phyloP scores from a whole-genome alignment of 2,113 vertebrate genomes.

The Cnemophilus loriae region DNA sequence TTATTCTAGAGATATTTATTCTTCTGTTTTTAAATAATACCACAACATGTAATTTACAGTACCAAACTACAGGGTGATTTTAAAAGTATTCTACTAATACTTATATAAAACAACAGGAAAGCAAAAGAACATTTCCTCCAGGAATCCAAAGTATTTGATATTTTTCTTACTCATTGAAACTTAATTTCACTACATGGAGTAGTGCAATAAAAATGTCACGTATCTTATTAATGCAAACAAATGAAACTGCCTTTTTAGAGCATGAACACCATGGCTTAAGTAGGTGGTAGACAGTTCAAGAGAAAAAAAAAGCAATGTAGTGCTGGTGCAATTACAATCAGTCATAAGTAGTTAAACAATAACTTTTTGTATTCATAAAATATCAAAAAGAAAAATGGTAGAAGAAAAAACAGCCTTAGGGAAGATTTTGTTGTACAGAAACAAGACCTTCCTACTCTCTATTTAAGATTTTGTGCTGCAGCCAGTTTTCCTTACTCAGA shows the following conservation, averaged over 20 bases:
- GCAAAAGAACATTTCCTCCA: slow-evolving; percentile 53
- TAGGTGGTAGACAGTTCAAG: slow-evolving; percentile 61
- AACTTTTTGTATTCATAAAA: slow-evolving; percentile 53
- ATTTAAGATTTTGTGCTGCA: neutral
- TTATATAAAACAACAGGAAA: slow-evolving; percentile 48
- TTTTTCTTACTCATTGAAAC: slow-evolving; percentile 59
- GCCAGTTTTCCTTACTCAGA: neutral
- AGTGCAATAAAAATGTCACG: slow-evolving; percentile 65
- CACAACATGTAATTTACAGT: neutral
- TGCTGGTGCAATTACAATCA: slow-evolving; percentile 55
- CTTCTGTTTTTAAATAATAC: slow-evolving; percentile 2
- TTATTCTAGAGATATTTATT: neutral
- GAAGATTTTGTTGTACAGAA: slow-evolving; percentile 40
- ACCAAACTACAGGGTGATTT: slow-evolving; percentile 15
- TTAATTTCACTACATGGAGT: slow-evolving; percentile 62
- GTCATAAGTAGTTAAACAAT: slow-evolving; percentile 56
- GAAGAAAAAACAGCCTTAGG: slow-evolving; percentile 25
- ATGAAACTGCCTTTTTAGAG: slow-evolving; percentile 62
- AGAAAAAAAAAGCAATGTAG: slow-evolving; percentile 56
- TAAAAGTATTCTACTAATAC: slow-evolving; percentile 9
- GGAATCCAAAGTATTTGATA: slow-evolving; percentile 52
- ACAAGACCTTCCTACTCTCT: neutral
- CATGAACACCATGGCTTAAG: slow-evolving; percentile 41
- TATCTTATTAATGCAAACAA: slow-evolving; percentile 69
- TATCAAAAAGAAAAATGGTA: slow-evolving; percentile 38